Base-by-base conservation (phyloP, 2,797 vertebrate genomes). In the Karalla daura region DNA sequence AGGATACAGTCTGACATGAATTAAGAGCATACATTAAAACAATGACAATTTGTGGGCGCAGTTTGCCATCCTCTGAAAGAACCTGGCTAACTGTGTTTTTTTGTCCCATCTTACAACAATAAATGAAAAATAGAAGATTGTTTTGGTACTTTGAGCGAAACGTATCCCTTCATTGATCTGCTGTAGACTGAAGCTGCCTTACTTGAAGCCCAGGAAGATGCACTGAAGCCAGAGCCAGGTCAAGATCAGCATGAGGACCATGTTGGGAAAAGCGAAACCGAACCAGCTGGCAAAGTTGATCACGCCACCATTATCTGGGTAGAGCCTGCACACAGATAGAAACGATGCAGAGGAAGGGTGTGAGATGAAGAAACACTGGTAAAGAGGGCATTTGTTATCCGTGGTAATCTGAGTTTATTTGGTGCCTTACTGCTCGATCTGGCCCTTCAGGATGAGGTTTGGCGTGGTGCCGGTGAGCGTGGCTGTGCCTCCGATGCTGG, bases 281-380 rank as follows among this genome's bases (percentile, higher is more conserved):
- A 99, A 98, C 97, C 97, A 99, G 59, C 94, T 96, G 63, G 95
- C 96, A 47, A 98, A 99, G 91, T 96, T 99, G 82, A 99, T 92
- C 63, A 96, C 50, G 0, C 91, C 94, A 3, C 54, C 55, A 0
- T 96, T 99, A 0, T 0, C 0, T 0, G 88, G 88, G 44, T 91
- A 99, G 59, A 97, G 3, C 18, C 97, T 99, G 84, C 8, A 50
- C 62, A 67, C 30, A 52, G 15, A 75, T 0, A 13, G 45, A 27
- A 54, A 20, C 50, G 3, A 61, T 1, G 5, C 5, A 63, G 36
- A n/a, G 27, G 58, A 25, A 13, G n/a, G n/a, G n/a, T n/a, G n/a
- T n/a, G 18, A 68, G 9, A 62, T 4, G 11, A 21, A 23, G 1
- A 45, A 35, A 21, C n/a, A n/a, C n/a, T n/a, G n/a, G n/a, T n/a